Base-by-base conservation (phyloP, 2,797 vertebrate genomes). In the Aphelocoma californica region DNA sequence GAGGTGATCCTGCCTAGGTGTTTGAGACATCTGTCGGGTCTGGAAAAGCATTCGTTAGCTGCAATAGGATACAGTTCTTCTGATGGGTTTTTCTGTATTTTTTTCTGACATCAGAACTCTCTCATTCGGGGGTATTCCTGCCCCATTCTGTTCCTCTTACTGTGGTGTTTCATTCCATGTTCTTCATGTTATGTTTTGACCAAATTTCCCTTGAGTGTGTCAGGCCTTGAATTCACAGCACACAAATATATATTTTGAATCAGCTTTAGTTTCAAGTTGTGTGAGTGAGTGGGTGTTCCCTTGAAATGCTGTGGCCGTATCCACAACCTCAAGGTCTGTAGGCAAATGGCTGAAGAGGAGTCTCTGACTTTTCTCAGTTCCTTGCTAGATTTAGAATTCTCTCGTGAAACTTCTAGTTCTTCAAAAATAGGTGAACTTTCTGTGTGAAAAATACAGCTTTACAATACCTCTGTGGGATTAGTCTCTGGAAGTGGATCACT, bases 141-240 rank as follows among this genome's bases (percentile, higher is more conserved):
- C 12, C 24, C 25, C 8, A 3, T 36, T 67, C 75, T 92, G 7
- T 81, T 72, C 51, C 18, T 57, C 47, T 72, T 10, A 66, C 15
- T 0, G 0, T 67, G 31, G 26, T 31, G 14, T 64, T 61, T 65
- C 31, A 21, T 40, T 77, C 38, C 2, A 0, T 53, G 29, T 23
- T 65, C 60, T 69, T 77, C 34, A 7, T 0, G 0, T 8, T 61
- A 42, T 51, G 14, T 73, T 89, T 89, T 61, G 18, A 57, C 12
- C 34, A 73, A 40, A 78, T 70, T 78, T 73, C 36, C 80, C 26
- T 5, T 36, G 44, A n/a, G 29, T 20, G 18, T 61, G 28, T 19
- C 26, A 40, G 56, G 64, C 48, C 47, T 86, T 85, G 28, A 24
- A 28, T 36, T 60, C 42, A 51, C 20, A 57, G 69, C 34, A 42